Evolutionary conservation across 1,140 invertebrate genomes (phyloP), one percentile per base, ranked within the genome.

Genomic region (Acromyrmex heyeri): DNA sequence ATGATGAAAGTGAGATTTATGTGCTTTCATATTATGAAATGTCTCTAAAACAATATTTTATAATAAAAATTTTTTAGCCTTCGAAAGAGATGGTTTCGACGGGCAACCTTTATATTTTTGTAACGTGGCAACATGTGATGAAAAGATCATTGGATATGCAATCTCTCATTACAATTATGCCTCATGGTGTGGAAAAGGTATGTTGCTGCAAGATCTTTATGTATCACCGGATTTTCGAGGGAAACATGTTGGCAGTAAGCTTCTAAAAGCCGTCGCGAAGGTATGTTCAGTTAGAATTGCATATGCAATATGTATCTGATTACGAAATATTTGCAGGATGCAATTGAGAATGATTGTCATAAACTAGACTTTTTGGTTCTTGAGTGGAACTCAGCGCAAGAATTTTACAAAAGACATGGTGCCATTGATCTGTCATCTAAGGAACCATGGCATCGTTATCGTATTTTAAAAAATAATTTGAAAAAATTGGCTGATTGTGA

Each of bases 141-240:
- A 92, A 6, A 91, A 94, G 92, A 50, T 95, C 18, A 95, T 97
- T 62, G 98, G 97, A 1, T 98, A 97, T 95, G 96, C 97, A 0
- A 88, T 98, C 14, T 98, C 97, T 93, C 98, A 97, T 93, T 96
- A 96, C 53, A 96, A 96, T 3, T 99, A 98, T 93, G 98, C 97
- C 2, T 97, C 98, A 0, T 98, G 97, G 97, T 91, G 96, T 89
- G 97, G 98, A 21, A 96, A 96, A 91, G 95, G 96, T 1, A 96
- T 98, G 86, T 97, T 97, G 94, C 93, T 98, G 38, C 98, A 99
- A 95, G 98, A 99, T 93, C 91, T 99, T 30, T 98, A 98, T 94
- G 97, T 99, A 0, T 96, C 96, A 50, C 95, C 96, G 0, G 92
- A 95, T 8, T 96, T 96, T 92, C 95, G 98, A 57, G 95, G 95